Evolutionary conservation across 2,888 invertebrate genomes (phyloP), one percentile per base, ranked within the genome.

Genomic region (Epinotia ramella): DNA sequence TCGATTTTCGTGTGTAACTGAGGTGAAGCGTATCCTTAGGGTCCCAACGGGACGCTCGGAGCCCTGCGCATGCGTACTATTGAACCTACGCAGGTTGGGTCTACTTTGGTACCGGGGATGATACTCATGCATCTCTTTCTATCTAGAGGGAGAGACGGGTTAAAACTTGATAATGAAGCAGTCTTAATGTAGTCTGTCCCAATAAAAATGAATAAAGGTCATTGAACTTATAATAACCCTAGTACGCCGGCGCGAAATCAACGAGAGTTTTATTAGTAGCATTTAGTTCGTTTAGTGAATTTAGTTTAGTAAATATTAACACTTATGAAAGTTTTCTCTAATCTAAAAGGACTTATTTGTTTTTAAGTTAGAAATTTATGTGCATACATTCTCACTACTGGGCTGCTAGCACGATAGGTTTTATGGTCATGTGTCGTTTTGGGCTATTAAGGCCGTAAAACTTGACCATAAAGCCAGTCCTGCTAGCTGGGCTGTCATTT

Each of bases 221-320:
- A 60, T 28, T 33, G 60, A 60, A 16, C n/a, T 33, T 33, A 33
- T 33, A 12, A 60, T 59, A 69, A 69, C 69, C 59, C 57, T 69
- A 60, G n/a, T 69, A 59, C 46, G 69, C 24, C n/a, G n/a, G 68
- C 53, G 9, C 5, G 59, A 56, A 11, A 28, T 72, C 65, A 62
- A 67, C 60, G 66, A 73, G 57, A 62, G 68, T 56, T 62, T 67
- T 68, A 67, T 73, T 53, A 73, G 49, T 73, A 73, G 73, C 67
- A 73, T 73, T 73, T 68, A 73, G 73, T 63, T 68, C 59, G 24
- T 53, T 67, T 73, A 73, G 73, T 73, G 67, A 73, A 62, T 49
- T 73, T 73, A 73, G 73, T 67, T 62, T 60, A 73, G 67, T 13
- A n/a, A 33, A 73, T 44, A 56, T 67, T 73, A 68, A 73, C 72